phyloP scores from a whole-genome alignment of 2,888 invertebrate species.

The Quadroppia sp. region DNA sequence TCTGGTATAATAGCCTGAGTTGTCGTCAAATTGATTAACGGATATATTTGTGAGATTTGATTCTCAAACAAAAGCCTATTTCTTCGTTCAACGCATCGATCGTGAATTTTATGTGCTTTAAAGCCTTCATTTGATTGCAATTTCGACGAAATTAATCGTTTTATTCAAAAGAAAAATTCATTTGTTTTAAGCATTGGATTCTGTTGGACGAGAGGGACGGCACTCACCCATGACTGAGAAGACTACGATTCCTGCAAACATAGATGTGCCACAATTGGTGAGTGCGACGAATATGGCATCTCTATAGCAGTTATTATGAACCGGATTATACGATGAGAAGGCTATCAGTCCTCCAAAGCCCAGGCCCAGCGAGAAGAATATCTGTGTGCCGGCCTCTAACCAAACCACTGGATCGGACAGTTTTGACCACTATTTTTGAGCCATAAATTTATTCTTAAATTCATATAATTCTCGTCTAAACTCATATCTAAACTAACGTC shows the following conservation, averaged over 20 bases:
- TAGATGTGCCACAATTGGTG: slow-evolving; percentile 89
- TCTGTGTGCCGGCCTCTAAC: slow-evolving; percentile 96
- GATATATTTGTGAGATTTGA: not conserved
- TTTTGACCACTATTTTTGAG: slow-evolving; percentile 71
- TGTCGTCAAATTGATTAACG: slow-evolving; percentile 16
- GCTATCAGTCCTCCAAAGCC: slow-evolving; percentile 95
- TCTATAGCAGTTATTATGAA: slow-evolving; percentile 90
- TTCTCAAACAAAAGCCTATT: not conserved
- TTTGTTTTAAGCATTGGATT: too few species aligned
- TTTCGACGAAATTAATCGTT: too few species aligned
- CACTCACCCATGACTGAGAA: slow-evolving; percentile 81
- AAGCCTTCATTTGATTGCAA: too few species aligned
- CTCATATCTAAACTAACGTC: slow-evolving; percentile 57
- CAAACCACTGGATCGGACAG: slow-evolving; percentile 90
- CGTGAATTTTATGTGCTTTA: slow-evolving; percentile 78
- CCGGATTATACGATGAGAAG: slow-evolving; percentile 93
- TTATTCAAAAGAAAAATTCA: too few species aligned
- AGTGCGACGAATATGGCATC: slow-evolving; percentile 88
- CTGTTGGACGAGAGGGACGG: too few species aligned
- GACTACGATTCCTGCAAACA: slow-evolving; percentile 94
- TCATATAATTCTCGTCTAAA: not conserved
- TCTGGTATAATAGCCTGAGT: slow-evolving; percentile 48
- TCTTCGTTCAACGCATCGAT: slow-evolving; percentile 61
- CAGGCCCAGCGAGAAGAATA: slow-evolving; percentile 90
- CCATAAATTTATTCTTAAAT: not conserved